Percentiles rank a stretch among this genome's conserved stretches.
Conservation (phyloP, 37 sponge, comb jelly and placozoan species). For the Aplysina aerophoba region DNA sequence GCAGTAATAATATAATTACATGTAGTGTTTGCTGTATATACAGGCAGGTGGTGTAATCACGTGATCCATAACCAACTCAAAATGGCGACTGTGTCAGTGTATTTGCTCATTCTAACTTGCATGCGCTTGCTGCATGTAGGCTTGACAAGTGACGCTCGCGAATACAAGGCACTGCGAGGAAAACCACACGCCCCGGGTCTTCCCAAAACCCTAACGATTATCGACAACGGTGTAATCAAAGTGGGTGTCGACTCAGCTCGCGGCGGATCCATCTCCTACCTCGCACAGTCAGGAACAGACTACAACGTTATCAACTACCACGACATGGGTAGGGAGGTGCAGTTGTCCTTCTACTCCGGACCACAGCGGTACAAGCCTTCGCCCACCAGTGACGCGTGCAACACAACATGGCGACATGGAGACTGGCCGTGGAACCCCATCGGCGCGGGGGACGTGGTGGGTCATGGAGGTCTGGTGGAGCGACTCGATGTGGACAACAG, state of each 20-base stretch:
- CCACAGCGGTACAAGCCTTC: constrained; percentile 40
- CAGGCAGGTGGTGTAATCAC: no score
- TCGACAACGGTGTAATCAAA: constrained; percentile 37
- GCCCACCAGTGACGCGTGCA: constrained; percentile 36
- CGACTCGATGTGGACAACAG: neutral
- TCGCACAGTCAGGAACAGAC: neutral
- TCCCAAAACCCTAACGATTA: neutral
- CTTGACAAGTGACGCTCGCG: no score
- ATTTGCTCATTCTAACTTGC: no score
- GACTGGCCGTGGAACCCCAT: constrained; percentile 53
- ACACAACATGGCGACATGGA: constrained; percentile 36
- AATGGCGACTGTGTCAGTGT: no score
- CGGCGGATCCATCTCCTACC: constrained; percentile 41
- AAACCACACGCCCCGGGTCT: no score
- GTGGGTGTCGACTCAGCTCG: constrained; percentile 21
- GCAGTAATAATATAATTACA: no score
- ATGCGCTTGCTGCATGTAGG: no score
- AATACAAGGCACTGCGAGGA: no score
- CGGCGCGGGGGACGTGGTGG: constrained; percentile 36
- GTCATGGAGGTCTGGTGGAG: constrained; percentile 16
- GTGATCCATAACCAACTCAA: no score
- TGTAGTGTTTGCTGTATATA: no score
- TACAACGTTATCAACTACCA: constrained; percentile 31
- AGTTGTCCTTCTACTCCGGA: constrained; percentile 49
- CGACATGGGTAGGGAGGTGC: constrained; percentile 50